A percentile compares a stretch with the other conserved stretches of the same genome.
These are phyloP conservation scores for Ephestia elutella DNA, from an alignment of 1,140 invertebrate species.

Conservation along the genomic window DNA sequence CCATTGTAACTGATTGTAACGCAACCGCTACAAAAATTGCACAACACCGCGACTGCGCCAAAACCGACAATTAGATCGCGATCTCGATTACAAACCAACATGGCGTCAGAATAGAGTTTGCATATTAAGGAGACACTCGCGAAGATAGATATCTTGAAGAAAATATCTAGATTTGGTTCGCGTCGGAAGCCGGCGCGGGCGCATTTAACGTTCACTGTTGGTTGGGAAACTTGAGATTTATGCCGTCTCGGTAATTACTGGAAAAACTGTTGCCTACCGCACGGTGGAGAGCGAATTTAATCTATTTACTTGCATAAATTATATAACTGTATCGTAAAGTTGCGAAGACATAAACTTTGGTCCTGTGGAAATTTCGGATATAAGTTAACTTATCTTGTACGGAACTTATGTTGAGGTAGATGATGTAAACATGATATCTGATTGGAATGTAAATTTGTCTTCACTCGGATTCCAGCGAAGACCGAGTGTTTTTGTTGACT, in stretches of 20 bases:
- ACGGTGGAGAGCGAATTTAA: not conserved
- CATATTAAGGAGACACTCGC: slow-evolving; percentile 1
- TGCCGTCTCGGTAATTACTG: not conserved
- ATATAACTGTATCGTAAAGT: too few relatives aligned
- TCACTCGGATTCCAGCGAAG: too few relatives aligned
- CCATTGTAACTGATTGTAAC: too few relatives aligned
- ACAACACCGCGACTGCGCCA: not conserved
- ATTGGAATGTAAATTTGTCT: too few relatives aligned
- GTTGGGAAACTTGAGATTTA: not conserved
- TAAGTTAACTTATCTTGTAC: too few relatives aligned
- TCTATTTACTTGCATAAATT: too few relatives aligned
- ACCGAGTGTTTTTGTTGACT: too few relatives aligned
- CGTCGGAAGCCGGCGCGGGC: not conserved
- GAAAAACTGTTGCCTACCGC: not conserved
- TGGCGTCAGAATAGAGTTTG: not conserved
- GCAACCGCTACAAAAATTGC: not conserved
- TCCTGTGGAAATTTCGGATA: too few relatives aligned
- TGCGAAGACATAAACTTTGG: too few relatives aligned
- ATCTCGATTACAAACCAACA: not conserved
- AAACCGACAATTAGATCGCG: not conserved
- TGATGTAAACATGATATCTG: too few relatives aligned
- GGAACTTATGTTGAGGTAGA: too few relatives aligned
- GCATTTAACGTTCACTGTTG: not conserved
- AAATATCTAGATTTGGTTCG: not conserved
- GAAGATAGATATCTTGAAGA: not conserved